Evolutionary conservation across 2,113 vertebrate species (phyloP), one percentile per base, ranked within the genome.

Genomic region (Murina feae): DNA sequence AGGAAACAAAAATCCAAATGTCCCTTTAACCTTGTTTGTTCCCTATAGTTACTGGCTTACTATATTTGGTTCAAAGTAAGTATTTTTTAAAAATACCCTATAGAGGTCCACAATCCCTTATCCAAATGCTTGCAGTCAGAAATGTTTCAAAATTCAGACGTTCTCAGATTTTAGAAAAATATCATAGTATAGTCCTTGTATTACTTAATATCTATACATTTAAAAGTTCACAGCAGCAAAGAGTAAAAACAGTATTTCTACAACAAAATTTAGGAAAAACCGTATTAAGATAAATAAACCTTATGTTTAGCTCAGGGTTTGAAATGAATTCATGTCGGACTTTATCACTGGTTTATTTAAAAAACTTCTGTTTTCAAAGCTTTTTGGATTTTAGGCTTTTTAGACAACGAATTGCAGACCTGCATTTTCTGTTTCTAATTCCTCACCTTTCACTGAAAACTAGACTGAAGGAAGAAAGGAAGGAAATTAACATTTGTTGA

Each of bases 331-430:
- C 63, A 88, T 17, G 69, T 74, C 60, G 93, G 28, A 84, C 28
- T 75, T 84, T 51, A 84, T 18, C 55, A 79, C 9, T 6, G 30
- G 8, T 74, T 79, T 87, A 93, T 87, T 66, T 86, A 30, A 68
- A 68, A 37, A 47, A 74, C 28, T 47, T 74, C 25, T 47, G 44
- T 49, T 75, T 49, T 82, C 53, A 89, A 68, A 86, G 14, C 17
- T 49, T 94, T 91, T 69, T 72, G 12, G 39, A 66, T 94, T 93
- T 90, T 78, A 84, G 20, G 25, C 71, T 86, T 85, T 87, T 90
- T 69, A 85, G 37, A 35, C 39, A 92, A 94, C 9, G 44, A 79
- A 68, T 14, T 90, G 1, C 10, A 84, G 58, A 74, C 17, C 32
- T 85, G 18, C 49, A 42, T 63, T 74, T 93, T 42, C 74, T 89